These are phyloP conservation scores for Zaprionus bogoriensis DNA, from an alignment of 2,888 invertebrate genomes.

Conservation along the genomic window DNA sequence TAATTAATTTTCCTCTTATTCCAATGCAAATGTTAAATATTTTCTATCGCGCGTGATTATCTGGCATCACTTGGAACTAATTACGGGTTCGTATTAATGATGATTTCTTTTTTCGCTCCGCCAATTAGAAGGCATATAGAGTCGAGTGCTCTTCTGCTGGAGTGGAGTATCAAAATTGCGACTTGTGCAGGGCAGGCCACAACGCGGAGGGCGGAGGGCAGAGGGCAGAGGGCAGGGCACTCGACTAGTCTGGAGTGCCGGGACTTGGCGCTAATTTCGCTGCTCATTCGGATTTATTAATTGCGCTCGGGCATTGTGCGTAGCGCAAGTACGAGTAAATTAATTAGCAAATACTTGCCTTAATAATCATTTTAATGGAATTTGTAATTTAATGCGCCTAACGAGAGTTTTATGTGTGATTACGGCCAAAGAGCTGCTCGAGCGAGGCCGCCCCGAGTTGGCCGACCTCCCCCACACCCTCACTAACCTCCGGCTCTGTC, in stretches of 20 bases:
- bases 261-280: constrained; percentile 13
- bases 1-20: no score
- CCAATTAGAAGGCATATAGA: not conserved
- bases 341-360: constrained; percentile 79
- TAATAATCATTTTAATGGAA: constrained; percentile 80
- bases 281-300: constrained; percentile 75
- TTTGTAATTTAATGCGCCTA: constrained; percentile 80
- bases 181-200: constrained; percentile 22
- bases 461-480: not conserved
- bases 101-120: no score
- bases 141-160: not conserved
- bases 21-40: no score
- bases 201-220: no score
- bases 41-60: no score
- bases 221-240: no score
- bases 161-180: not conserved
- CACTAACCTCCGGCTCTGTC: no score
- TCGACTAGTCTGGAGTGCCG: constrained; percentile 28
- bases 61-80: no score
- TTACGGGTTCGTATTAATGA: no score
- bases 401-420: constrained; percentile 77
- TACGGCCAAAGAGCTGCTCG: constrained; percentile 41
- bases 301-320: constrained; percentile 63
- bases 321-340: constrained; percentile 76
- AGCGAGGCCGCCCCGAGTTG: not conserved